phyloP scores from a whole-genome alignment of 1,140 invertebrate genomes.

The Anadara kagoshimensis region DNA sequence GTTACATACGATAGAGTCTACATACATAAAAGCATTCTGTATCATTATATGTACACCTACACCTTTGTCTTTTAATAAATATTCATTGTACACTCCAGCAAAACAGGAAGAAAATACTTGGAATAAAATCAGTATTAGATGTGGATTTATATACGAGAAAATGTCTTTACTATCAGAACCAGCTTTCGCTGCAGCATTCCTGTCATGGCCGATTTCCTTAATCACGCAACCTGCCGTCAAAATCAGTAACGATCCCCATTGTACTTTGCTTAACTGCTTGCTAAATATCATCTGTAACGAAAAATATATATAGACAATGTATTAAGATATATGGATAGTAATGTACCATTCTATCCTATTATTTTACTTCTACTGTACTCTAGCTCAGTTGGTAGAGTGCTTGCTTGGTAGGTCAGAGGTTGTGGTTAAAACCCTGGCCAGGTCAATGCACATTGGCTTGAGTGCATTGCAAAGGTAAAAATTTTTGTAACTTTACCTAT shows the following conservation, averaged over 20 bases:
- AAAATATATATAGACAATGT: conserved; percentile 7
- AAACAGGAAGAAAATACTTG: conserved; percentile 94
- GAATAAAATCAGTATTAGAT: conserved; percentile 82
- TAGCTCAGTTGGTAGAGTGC: too few species aligned
- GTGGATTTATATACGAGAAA: conserved; percentile 77
- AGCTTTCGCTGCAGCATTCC: conserved; percentile 22
- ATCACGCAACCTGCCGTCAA: conserved; percentile 93
- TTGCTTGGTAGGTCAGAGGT: too few species aligned
- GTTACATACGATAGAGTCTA: conserved; percentile 95
- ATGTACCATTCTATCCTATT: neutral
- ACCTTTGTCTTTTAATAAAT: conserved; percentile 88
- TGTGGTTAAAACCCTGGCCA: too few species aligned
- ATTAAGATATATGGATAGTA: neutral
- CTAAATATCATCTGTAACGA: conserved; percentile 85
- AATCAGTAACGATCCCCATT: conserved; percentile 92
- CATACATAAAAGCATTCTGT: conserved; percentile 97
- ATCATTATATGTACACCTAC: conserved; percentile 90
- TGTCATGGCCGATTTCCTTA: conserved; percentile 86
- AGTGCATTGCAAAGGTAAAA: too few species aligned
- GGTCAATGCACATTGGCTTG: too few species aligned
- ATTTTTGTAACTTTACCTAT: too few species aligned
- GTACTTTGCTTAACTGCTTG: conserved; percentile 85
- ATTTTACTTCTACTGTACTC: too few species aligned
- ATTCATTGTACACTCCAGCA: conserved; percentile 97
- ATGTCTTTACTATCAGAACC: conserved; percentile 1